Base-by-base conservation (phyloP, 2,888 invertebrate species). In the Agonopterix heracliana region DNA sequence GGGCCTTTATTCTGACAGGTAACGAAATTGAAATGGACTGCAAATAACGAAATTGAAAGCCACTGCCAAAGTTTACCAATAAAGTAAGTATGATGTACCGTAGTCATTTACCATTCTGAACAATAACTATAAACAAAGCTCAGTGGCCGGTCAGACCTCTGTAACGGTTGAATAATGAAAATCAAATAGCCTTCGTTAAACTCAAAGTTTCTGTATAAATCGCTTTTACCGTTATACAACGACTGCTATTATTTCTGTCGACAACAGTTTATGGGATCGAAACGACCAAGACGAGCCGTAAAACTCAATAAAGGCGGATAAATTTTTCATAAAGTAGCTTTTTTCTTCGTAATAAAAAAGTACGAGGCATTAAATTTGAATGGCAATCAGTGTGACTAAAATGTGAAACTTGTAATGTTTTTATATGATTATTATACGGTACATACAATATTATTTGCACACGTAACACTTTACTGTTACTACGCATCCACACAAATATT, bases 311-410 rank as follows among this genome's bases (percentile, higher is more conserved):
- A 61, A 61, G 60, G 51, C 50, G 54, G 55, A 64, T 63, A 61
- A 53, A 61, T 68, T 66, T 66, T 68, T 68, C 64, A 68, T 68
- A 68, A 68, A 64, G 55, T 51, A 51, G 50, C 59, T 56, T 57
- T 66, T 63, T 63, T 53, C 43, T 60, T 55, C 59, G 51, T 50
- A 57, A 50, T 65, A 65, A 65, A 68, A 64, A 60, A 52, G 61
- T 56, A 60, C 59, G 62, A 60, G 62, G 54, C 50, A 50, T 44
- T 57, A 54, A 60, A 54, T 61, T 61, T 61, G 50, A 14, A 13
- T 35, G 34, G 17, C n/a, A 38, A n/a, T 38, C 38, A 26, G 38
- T 38, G 17, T 44, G 38, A 9, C 9, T 9, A 38, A 8, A 38
- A 38, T 38, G n/a, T 38, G 26, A 26, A 26, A 26, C 26, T 26